Conservation (phyloP, 2,888 invertebrate genomes). For the Mamestra brassicae region DNA sequence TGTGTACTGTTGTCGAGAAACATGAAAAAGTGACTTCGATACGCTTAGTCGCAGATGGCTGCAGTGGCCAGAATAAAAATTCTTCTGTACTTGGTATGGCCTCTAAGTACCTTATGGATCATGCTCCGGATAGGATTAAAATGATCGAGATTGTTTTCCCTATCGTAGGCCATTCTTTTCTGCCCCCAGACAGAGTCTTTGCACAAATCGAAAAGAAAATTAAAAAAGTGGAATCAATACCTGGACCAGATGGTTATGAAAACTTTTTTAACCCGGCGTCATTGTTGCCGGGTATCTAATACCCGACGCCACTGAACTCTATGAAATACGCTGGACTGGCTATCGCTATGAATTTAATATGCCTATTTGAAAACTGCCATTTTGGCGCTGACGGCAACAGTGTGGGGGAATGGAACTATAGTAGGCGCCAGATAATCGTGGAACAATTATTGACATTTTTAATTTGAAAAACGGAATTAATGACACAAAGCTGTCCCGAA, state of each 20-base stretch:
- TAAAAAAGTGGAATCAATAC: constrained; percentile 48
- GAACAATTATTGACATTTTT: too few relatives aligned
- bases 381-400: too few relatives aligned
- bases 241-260: constrained; percentile 48
- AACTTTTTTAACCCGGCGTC: constrained; percentile 27
- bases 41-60: constrained; percentile 59
- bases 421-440: too few relatives aligned
- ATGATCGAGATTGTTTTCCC: constrained; percentile 60
- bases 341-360: too few relatives aligned
- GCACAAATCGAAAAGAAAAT: constrained; percentile 59
- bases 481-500: too few relatives aligned
- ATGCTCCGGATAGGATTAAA: constrained; percentile 48
- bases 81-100: constrained; percentile 66
- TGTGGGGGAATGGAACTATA: too few relatives aligned
- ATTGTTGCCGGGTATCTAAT: too few relatives aligned
- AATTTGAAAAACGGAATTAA: too few relatives aligned
- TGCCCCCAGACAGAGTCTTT: constrained; percentile 62
- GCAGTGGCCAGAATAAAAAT: constrained; percentile 64
- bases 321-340: too few relatives aligned
- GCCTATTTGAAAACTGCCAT: too few relatives aligned
- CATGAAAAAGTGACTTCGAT: constrained; percentile 42
- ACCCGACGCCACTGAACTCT: too few relatives aligned
- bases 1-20: constrained; percentile 46
- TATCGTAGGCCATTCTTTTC: constrained; percentile 62
- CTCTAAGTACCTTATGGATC: constrained; percentile 51